A percentile compares a stretch with the other conserved stretches of the same genome.
phyloP scores from a whole-genome alignment of 2,888 invertebrate genomes.

The Agrotis clavis region DNA sequence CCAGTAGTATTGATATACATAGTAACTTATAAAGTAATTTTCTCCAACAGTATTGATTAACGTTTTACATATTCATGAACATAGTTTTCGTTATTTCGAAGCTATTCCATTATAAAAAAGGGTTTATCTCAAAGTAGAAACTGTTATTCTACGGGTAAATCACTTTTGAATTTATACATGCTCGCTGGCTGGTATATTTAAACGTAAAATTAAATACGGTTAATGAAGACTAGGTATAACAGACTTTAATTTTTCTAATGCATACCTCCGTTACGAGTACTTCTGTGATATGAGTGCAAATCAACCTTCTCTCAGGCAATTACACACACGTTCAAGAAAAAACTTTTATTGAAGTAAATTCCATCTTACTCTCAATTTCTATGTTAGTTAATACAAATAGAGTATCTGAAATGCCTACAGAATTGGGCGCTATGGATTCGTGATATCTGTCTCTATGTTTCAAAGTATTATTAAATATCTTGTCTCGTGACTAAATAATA shows the following conservation, averaged over 20 bases:
- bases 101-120: no score
- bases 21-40: no score
- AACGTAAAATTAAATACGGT: neutral
- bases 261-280: constrained; percentile 1
- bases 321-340: constrained; percentile 14
- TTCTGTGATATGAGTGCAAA: neutral
- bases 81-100: no score
- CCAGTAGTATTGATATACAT: no score
- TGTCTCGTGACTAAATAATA: no score
- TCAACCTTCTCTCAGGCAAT: constrained; percentile 13
- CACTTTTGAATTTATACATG: no score
- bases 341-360: constrained; percentile 14
- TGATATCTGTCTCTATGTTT: neutral
- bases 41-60: no score
- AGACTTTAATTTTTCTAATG: neutral
- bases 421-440: neutral
- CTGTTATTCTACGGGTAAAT: no score
- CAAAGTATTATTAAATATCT: neutral
- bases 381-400: constrained; percentile 1
- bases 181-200: neutral
- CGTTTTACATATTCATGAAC: no score
- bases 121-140: no score
- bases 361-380: constrained; percentile 3
- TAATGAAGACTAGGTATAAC: neutral
- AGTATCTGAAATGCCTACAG: neutral